phyloP scores from a whole-genome alignment of 92 coral and sea anemone species.

The Parazoanthus atlanticus region DNA sequence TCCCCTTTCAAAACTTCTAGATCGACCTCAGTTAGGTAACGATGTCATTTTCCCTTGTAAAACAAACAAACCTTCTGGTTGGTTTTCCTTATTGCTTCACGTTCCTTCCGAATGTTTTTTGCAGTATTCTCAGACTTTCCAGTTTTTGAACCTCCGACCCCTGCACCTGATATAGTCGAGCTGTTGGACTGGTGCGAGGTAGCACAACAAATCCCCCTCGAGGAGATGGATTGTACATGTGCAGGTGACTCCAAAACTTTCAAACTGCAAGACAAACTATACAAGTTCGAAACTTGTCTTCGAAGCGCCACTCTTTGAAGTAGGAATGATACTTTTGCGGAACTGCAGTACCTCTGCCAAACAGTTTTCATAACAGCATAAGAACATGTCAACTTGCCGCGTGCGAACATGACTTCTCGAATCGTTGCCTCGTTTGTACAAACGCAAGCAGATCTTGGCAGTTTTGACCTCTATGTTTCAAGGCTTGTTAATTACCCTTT shows the following conservation, averaged over 20 bases:
- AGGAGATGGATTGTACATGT: not conserved
- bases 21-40: too few species aligned
- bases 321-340: not conserved
- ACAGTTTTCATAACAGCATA: slow-evolving; percentile 20
- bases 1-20: too few species aligned
- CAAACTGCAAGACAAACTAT: not conserved
- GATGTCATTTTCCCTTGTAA: not conserved
- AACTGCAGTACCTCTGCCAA: slow-evolving; percentile 14
- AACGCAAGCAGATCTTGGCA: too few species aligned
- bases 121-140: slow-evolving; percentile 6
- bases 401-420: slow-evolving; percentile 2
- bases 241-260: not conserved
- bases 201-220: slow-evolving; percentile 9
- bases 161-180: not conserved
- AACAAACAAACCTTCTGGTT: slow-evolving; percentile 27
- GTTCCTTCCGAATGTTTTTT: slow-evolving; percentile 8
- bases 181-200: not conserved
- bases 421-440: too few species aligned
- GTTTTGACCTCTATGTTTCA: too few species aligned
- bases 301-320: not conserved
- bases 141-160: not conserved
- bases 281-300: not conserved
- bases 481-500: too few species aligned
- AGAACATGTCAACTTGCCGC: slow-evolving; percentile 5
- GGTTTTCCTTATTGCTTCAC: slow-evolving; percentile 18